Base-by-base conservation (phyloP, 2,113 vertebrate genomes). In the Mugil cephalus region DNA sequence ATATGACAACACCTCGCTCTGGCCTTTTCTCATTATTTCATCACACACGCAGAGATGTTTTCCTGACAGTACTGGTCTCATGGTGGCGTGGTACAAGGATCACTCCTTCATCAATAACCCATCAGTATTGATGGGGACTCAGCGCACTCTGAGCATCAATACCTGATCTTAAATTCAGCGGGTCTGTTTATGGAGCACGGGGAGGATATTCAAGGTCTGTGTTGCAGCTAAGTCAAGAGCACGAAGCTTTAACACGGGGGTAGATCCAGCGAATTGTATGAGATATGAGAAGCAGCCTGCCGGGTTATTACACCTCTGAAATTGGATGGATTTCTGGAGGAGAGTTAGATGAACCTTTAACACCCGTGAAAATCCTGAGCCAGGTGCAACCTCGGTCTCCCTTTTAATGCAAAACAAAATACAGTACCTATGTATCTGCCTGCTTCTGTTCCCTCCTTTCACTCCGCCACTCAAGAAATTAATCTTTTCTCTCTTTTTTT, bases 41-140 rank as follows among this genome's bases (percentile, higher is more conserved):
- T 72, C 71, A 69, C 47, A 55, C 56, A 76, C 45, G 63, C 64
- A 80, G 39, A 86, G 42, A 82, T 64, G 75, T 62, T 73, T 75
- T 48, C 62, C 59, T 79, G 69, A 71, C 71, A 72, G 69, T 13
- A 7, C 24, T 35, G 21, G 77, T 76, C 83, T 83, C 61, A 68
- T 79, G 81, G 77, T 45, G 51, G 52, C 79, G 60, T 9, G 14
- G 47, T 79, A 73, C 85, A 81, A 85, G 79, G 84, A 80, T 84
- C 79, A 54, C 76, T 77, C 74, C 70, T 81, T 89, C 91, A 90
- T 93, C 88, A 92, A 92, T 93, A 90, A 93, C 78, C 83, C 88
- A 93, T 91, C 84, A 85, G 82, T 90, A 90, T 92, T 88, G 88
- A 92, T 76, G 76, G 47, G 64, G 40, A 17, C 53, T 74, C 75